A percentile compares a stretch with the other conserved stretches of the same genome.
These are phyloP conservation scores for Leucophenga maculata DNA, from an alignment of 2,888 invertebrate species.

Conservation along the genomic window DNA sequence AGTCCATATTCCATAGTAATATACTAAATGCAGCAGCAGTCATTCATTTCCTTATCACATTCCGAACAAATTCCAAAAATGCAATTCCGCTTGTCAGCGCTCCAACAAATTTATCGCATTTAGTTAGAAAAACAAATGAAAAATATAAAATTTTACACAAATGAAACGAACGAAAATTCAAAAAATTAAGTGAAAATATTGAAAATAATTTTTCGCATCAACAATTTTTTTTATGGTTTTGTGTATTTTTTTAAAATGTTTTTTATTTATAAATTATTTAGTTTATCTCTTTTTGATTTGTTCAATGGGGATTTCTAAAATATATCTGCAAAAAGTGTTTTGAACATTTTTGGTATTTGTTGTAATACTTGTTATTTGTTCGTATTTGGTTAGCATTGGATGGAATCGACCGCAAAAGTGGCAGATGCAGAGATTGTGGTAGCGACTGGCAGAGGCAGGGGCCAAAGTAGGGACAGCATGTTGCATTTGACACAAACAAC, in stretches of 20 bases:
- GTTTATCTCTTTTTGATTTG: constrained; percentile 1
- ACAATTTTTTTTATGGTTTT: constrained; percentile 57
- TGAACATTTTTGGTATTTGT: constrained; percentile 48
- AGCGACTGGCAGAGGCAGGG: neutral
- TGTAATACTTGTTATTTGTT: constrained; percentile 34
- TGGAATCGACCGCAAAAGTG: neutral
- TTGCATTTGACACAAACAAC: constrained; percentile 16
- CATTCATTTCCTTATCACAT: constrained; percentile 18
- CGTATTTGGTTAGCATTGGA: constrained; percentile 12
- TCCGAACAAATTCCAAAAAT: constrained; percentile 29
- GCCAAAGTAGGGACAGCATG: constrained; percentile 1
- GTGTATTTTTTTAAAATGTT: neutral
- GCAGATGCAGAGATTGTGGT: neutral
- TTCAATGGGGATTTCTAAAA: neutral
- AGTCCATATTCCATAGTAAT: no score
- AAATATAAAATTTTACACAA: constrained; percentile 38
- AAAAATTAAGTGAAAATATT: constrained; percentile 35
- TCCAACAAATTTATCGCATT: constrained; percentile 61
- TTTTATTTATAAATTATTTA: no score
- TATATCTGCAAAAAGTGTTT: neutral
- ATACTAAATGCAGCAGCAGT: constrained; percentile 17
- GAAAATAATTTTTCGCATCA: constrained; percentile 53
- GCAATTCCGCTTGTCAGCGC: constrained; percentile 56
- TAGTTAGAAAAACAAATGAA: constrained; percentile 30
- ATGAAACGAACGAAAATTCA: constrained; percentile 33